Conservation (phyloP, 2,888 invertebrate genomes). For the Pantelozetes paolii region DNA sequence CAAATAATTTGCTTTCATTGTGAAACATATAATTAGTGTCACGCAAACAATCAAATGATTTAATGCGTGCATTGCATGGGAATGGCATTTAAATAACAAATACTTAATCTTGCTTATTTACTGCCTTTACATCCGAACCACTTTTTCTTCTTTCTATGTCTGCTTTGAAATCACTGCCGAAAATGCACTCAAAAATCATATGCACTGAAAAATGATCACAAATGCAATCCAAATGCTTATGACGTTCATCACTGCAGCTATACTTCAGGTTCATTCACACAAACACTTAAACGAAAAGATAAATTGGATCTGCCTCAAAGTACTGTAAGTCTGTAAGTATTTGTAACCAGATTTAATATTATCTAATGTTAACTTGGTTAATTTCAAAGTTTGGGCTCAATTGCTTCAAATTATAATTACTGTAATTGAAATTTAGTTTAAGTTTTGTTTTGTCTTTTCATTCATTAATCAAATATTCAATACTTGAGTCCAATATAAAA, state of each 20-base stretch:
- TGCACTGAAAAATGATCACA: neutral
- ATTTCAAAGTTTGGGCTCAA: too few species aligned
- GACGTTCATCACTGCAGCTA: constrained; percentile 43
- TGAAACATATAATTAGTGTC: neutral
- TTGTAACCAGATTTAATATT: too few species aligned
- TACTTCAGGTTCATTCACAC: constrained; percentile 48
- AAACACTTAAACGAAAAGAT: constrained; percentile 46
- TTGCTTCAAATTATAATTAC: too few species aligned
- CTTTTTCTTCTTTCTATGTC: constrained; percentile 36
- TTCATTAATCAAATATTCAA: too few species aligned
- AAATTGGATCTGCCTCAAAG: constrained; percentile 48
- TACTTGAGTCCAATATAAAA: too few species aligned
- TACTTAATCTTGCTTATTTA: constrained; percentile 27
- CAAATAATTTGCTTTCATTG: constrained; percentile 4
- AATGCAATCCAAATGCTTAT: constrained; percentile 4
- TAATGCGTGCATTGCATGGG: constrained; percentile 1
- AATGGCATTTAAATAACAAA: neutral
- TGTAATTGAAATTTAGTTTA: too few species aligned
- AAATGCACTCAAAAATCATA: constrained; percentile 27
- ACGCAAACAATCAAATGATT: constrained; percentile 7
- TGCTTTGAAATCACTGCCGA: neutral
- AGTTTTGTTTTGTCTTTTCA: too few species aligned
- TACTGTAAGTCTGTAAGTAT: constrained; percentile 48
- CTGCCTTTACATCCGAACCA: neutral
- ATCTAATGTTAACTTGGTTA: too few species aligned